phyloP scores from a whole-genome alignment of 2,797 vertebrate genomes.

The Darevskia mixta region DNA sequence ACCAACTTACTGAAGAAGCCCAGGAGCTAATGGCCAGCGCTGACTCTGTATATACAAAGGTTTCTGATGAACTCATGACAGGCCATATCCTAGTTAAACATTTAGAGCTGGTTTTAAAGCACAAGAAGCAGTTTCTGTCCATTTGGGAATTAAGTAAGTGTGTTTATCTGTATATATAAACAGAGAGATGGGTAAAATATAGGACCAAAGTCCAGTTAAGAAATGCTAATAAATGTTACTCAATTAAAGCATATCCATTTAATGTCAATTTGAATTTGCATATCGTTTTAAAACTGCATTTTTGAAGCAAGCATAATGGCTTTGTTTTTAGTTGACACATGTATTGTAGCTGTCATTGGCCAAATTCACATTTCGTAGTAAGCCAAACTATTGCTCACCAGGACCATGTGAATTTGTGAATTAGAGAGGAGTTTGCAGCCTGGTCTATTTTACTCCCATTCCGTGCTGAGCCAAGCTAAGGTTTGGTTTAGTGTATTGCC shows the following conservation, averaged over 20 bases:
- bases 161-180: not conserved
- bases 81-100: slow-evolving; percentile 80
- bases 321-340: not conserved
- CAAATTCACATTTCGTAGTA: no score
- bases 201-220: no score
- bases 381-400: no score
- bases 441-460: no score
- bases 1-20: slow-evolving; percentile 79
- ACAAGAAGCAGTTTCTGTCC: slow-evolving; percentile 70
- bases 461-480: no score
- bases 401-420: no score
- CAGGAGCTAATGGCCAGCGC: slow-evolving; percentile 77
- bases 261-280: not conserved
- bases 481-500: no score
- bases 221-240: not conserved
- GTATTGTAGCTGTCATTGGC: not conserved
- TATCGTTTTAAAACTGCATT: not conserved
- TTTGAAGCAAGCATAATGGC: not conserved
- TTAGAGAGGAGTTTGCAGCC: no score
- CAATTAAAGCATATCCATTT: not conserved
- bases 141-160: slow-evolving; percentile 85
- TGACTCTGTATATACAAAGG: slow-evolving; percentile 76
- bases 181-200: not conserved
- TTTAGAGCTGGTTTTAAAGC: slow-evolving; percentile 79
- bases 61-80: slow-evolving; percentile 59